Percentiles rank a stretch among this genome's conserved stretches.
phyloP scores from a whole-genome alignment of 2,113 vertebrate genomes.

The Neoarius graeffei region DNA sequence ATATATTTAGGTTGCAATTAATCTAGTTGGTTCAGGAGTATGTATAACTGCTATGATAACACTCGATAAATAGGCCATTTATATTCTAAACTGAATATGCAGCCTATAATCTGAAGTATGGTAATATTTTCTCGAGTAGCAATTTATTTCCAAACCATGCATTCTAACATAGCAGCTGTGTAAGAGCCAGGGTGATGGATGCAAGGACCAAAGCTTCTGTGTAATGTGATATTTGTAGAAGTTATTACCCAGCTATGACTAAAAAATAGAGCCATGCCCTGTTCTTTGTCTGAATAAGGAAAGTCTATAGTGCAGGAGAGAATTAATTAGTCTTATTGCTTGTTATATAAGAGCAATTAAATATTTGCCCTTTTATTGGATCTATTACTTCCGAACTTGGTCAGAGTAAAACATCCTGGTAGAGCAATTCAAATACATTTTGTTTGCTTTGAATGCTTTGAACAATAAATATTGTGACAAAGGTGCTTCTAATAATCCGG shows the following conservation, averaged over 20 bases:
- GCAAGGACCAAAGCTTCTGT: constrained; percentile 24
- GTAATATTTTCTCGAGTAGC: constrained; percentile 52
- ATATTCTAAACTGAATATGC: constrained; percentile 56
- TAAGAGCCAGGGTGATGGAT: constrained; percentile 40
- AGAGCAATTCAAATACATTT: not conserved
- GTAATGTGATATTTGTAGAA: constrained; percentile 19
- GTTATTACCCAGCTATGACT: constrained; percentile 7
- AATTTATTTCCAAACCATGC: constrained; percentile 53
- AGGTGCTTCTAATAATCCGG: not conserved
- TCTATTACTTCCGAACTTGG: not conserved
- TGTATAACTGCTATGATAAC: constrained; percentile 51
- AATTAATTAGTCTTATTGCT: not conserved
- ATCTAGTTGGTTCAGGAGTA: constrained; percentile 43
- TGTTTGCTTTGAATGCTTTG: not conserved
- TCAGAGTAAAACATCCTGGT: not conserved
- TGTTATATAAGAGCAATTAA: not conserved
- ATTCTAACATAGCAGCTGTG: constrained; percentile 25
- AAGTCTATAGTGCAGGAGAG: too few relatives aligned
- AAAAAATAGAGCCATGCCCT: not conserved
- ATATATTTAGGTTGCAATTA: constrained; percentile 51
- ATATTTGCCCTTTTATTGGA: not conserved
- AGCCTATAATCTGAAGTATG: constrained; percentile 55
- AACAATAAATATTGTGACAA: not conserved
- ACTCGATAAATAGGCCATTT: constrained; percentile 56
- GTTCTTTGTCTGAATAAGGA: not conserved